Evolutionary conservation across 2,888 invertebrate genomes (phyloP).

Genomic region (Itoplectis maculator): DNA sequence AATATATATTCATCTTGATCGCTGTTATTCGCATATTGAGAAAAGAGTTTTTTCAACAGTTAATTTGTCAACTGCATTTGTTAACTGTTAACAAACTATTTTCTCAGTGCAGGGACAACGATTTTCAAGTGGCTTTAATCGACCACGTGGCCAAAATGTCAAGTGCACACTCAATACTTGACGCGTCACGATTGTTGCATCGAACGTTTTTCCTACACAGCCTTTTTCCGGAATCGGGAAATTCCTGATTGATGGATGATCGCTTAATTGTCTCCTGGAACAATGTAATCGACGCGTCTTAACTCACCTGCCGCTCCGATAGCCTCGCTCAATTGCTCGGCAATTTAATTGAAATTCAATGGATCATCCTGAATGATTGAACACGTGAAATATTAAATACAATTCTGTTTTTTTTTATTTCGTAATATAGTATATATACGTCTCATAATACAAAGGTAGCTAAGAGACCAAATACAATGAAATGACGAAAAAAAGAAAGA

Average conservation of each 20-base stretch:
- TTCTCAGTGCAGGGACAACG: conserved; percentile 29
- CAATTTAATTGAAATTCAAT: conserved; percentile 12
- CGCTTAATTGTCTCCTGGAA: not conserved
- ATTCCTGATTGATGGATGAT: not conserved
- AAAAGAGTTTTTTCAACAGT: too few relatives aligned
- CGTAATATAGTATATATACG: conserved; percentile 62
- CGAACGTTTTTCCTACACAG: too few relatives aligned
- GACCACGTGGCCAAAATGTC: conserved; percentile 29
- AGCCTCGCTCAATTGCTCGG: not conserved
- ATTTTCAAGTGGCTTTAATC: conserved; percentile 42
- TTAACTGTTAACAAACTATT: too few relatives aligned
- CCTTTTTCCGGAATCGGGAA: not conserved
- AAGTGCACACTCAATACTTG: conserved; percentile 12
- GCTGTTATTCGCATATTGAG: too few relatives aligned
- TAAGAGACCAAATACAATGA: conserved; percentile 68
- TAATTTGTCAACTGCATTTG: too few relatives aligned
- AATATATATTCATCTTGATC: not conserved
- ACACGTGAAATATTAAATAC: conserved; percentile 50
- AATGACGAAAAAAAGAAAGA: conserved; percentile 56
- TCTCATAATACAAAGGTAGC: conserved; percentile 71
- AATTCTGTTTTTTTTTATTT: conserved; percentile 74
- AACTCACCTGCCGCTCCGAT: conserved; percentile 24
- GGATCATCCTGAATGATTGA: conserved; percentile 10
- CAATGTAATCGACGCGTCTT: not conserved
- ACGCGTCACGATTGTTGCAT: not conserved